Evolutionary conservation across 1,140 invertebrate species (phyloP), one percentile per base, ranked within the genome.

Genomic region (Metaphire vulgaris): DNA sequence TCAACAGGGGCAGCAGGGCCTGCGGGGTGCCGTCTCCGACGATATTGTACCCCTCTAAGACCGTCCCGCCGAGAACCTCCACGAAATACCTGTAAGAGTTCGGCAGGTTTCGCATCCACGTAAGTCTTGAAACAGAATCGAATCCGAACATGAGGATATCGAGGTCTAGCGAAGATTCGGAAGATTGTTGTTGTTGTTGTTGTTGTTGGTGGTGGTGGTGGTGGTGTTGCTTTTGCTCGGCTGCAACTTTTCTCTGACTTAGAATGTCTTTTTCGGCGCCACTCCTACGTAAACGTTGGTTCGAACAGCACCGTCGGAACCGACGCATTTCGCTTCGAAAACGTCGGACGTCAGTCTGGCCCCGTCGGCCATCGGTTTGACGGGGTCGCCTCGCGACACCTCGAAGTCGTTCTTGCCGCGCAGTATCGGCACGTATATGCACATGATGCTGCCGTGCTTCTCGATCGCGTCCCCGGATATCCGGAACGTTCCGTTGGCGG

Each of bases 11-110:
- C 64, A 96, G 93, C 28, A 97, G 85, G 0, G 95, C 94, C 80
- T 96, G 94, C 0, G 95, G 93, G 0, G 95, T 97, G 0, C 95
- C 95, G 86, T 98, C 96, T 0, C 95, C 95, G 1, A 97, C 91
- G 75, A 97, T 96, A 81, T 96, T 96, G 80, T 95, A 93, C 74
- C 93, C 92, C 82, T 93, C 87, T 0, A 96, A 83, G 2, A 94
- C 87, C 16, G 90, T 85, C 1, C 90, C 90, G 30, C 89, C 86
- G n/a, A 96, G 83, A 12, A 87, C 83, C 16, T 93, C 86, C 0
- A 87, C 91, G 33, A 97, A 86, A 82, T 92, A 93, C 30, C 89
- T 87, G 81, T 93, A 92, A 12, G 91, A 91, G 79, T 91, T 91
- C 0, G 94, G 94, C 69, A 98, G 86, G 81, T 93, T 92, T 56